A percentile compares a stretch with the other conserved stretches of the same genome.
These are phyloP conservation scores for Pheosia gnoma DNA, from an alignment of 2,888 invertebrate species.

Conservation along the genomic window DNA sequence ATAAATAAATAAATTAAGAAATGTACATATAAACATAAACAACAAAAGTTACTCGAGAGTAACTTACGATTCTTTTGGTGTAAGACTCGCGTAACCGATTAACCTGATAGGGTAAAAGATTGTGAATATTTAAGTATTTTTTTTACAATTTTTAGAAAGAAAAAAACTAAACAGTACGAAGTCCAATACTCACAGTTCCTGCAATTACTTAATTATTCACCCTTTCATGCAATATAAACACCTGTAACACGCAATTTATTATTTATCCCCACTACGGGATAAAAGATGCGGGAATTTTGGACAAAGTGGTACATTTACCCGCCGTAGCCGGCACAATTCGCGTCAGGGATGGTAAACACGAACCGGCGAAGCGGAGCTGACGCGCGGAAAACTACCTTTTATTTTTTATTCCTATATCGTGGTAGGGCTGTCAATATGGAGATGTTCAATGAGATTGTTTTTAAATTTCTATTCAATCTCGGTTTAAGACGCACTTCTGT, in stretches of 20 bases:
- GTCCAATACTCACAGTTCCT: no score
- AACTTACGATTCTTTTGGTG: no score
- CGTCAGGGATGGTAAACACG: background rate
- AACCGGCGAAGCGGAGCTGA: conserved; percentile 2
- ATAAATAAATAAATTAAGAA: no score
- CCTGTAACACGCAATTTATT: conserved; percentile 10
- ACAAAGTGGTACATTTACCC: background rate
- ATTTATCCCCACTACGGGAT: conserved; percentile 13
- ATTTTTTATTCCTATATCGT: background rate
- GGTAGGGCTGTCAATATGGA: background rate
- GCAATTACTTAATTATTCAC: no score
- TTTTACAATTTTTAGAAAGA: no score
- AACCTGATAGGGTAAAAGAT: no score
- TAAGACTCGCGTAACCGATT: no score
- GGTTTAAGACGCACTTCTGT: no score
- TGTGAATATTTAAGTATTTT: no score
- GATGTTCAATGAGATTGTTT: background rate
- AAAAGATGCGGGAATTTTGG: background rate
- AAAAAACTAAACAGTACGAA: no score
- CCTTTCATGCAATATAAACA: background rate
- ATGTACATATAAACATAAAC: no score
- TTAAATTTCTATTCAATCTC: background rate
- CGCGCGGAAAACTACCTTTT: background rate
- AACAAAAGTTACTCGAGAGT: no score
- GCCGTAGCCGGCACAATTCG: background rate